A percentile compares a stretch with the other conserved stretches of the same genome.
These are phyloP conservation scores for Diadegma fenestrale DNA, from an alignment of 2,888 invertebrate genomes.

Conservation along the genomic window DNA sequence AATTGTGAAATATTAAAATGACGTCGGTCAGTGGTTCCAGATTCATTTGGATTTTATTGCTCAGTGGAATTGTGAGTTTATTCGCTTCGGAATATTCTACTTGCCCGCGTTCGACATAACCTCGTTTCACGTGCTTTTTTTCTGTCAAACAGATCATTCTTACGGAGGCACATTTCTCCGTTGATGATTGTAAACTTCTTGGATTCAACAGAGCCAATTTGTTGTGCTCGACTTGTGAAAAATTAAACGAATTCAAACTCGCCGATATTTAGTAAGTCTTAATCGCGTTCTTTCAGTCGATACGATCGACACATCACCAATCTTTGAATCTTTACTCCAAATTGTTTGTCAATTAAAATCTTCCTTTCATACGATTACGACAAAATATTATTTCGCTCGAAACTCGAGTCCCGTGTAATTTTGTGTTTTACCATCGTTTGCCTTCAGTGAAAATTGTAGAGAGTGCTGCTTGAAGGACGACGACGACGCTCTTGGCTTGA, in stretches of 20 bases:
- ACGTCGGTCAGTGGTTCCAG: neutral
- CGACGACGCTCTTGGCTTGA: conserved; percentile 86
- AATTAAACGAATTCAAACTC: conserved; percentile 91
- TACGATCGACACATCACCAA: neutral
- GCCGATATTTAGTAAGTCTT: conserved; percentile 86
- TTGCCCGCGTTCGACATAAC: neutral
- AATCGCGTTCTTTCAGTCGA: conserved; percentile 2
- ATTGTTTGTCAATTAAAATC: neutral
- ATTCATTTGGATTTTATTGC: conserved; percentile 20
- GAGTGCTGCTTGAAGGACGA: conserved; percentile 93
- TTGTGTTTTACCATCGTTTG: neutral
- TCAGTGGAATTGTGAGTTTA: conserved; percentile 52
- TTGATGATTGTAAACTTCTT: conserved; percentile 93
- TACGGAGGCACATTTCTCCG: conserved; percentile 87
- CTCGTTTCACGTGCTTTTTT: conserved; percentile 6
- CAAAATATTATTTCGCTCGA: neutral
- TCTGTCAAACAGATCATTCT: conserved; percentile 67
- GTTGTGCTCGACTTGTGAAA: conserved; percentile 95
- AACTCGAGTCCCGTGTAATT: neutral
- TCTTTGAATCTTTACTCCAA: neutral
- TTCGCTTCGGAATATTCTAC: neutral
- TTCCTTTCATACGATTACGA: neutral
- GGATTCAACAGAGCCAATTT: conserved; percentile 95
- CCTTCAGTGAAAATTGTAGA: conserved; percentile 88
- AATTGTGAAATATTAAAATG: conserved; percentile 15